Evolutionary conservation across 2,888 invertebrate species (phyloP).

Genomic region (Dorcus hopei): DNA sequence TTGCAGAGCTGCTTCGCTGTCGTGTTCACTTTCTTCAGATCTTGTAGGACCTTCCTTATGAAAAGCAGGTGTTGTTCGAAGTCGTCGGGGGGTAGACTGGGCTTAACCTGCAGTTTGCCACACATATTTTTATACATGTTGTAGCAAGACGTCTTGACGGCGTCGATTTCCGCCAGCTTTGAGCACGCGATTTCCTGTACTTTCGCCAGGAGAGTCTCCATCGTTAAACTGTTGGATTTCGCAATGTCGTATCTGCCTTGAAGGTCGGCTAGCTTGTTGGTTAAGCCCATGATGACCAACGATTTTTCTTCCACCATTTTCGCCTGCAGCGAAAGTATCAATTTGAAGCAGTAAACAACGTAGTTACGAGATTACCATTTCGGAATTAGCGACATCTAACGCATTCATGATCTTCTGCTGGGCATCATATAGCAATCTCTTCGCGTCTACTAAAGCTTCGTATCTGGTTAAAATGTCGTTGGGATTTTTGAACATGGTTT

Average conservation of each 20-base stretch:
- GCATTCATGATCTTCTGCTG: constrained; percentile 57
- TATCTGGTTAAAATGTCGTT: constrained; percentile 63
- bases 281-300: constrained; percentile 61
- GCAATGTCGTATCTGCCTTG: constrained; percentile 61
- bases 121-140: constrained; percentile 22
- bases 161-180: constrained; percentile 16
- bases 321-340: neutral
- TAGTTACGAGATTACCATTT: constrained; percentile 48
- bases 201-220: constrained; percentile 48
- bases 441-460: constrained; percentile 61
- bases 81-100: constrained; percentile 2
- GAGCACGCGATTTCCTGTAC: constrained; percentile 6
- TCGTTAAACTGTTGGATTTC: constrained; percentile 57
- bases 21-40: too few species aligned
- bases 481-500: constrained; percentile 56
- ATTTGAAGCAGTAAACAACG: too few species aligned
- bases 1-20: too few species aligned
- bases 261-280: constrained; percentile 60
- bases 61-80: constrained; percentile 21
- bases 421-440: constrained; percentile 54
- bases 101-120: constrained; percentile 5
- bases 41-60: constrained; percentile 21
- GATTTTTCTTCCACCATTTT: constrained; percentile 60
- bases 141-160: constrained; percentile 17
- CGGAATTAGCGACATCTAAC: constrained; percentile 57